These are phyloP conservation scores for western clawed frog (Xenopus tropicalis) DNA, from an alignment of 2,113 vertebrate species.

Conservation along the genomic window DNA sequence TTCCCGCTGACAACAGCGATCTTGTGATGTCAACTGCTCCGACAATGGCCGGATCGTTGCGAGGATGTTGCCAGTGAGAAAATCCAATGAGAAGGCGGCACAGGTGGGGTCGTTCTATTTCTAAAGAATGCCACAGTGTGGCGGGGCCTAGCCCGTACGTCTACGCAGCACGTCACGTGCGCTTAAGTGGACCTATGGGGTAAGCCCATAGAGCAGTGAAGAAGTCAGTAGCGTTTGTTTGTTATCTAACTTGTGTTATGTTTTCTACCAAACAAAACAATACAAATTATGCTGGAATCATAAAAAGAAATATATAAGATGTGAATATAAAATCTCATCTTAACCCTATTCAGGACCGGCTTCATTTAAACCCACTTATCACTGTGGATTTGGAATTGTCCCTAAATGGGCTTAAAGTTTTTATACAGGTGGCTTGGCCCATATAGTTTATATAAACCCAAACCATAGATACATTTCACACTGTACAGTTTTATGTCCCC, in stretches of 20 bases:
- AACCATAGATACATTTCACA: too few species aligned
- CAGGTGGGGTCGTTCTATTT: slow-evolving; percentile 40
- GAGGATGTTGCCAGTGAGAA: slow-evolving; percentile 16
- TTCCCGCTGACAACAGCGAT: slow-evolving; percentile 32
- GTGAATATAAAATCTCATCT: slow-evolving; percentile 29
- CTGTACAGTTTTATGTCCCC: too few species aligned
- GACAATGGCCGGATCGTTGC: slow-evolving; percentile 9
- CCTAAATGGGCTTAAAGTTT: too few species aligned
- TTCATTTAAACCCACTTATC: too few species aligned
- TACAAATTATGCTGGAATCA: slow-evolving; percentile 7
- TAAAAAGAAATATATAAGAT: slow-evolving; percentile 14
- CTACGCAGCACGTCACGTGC: slow-evolving; percentile 1
- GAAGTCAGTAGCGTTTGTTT: slow-evolving; percentile 24
- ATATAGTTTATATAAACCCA: too few species aligned
- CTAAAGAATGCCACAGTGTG: slow-evolving; percentile 16
- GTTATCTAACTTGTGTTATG: slow-evolving; percentile 19
- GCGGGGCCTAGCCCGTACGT: slow-evolving; percentile 33
- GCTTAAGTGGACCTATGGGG: slow-evolving; percentile 18
- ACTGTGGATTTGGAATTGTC: too few species aligned
- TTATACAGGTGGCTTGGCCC: too few species aligned
- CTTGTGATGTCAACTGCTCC: slow-evolving; percentile 40
- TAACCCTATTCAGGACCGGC: slow-evolving; percentile 40
- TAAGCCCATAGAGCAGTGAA: slow-evolving; percentile 27
- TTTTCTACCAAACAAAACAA: slow-evolving; percentile 32
- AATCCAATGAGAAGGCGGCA: slow-evolving; percentile 34